Base-by-base conservation (phyloP, 2,113 vertebrate species). In the Onychostruthus taczanowskii region DNA sequence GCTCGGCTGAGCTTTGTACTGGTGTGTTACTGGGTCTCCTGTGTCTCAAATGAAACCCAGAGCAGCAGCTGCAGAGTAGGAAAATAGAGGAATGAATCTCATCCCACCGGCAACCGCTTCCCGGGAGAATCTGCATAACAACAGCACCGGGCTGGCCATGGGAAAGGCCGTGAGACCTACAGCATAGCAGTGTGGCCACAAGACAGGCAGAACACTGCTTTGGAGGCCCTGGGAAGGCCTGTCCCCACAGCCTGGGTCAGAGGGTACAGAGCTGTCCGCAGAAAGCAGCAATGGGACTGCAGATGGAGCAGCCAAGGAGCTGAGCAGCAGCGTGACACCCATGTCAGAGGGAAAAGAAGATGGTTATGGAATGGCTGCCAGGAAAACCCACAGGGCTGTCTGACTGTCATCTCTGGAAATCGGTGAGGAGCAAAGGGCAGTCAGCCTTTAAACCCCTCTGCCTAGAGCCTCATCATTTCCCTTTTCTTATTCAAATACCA, bases 31-130 rank as follows among this genome's bases (percentile, higher is more conserved):
- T 35, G 26, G 3, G 3, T 55, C 7, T 67, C 23, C 58, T 14
- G 22, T 6, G 16, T 47, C 30, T 56, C 41, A 55, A 11, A 46
- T 2, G 11, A 68, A 56, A 85, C 13, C 4, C 35, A 68, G 72
- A 76, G 27, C 44, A 58, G 50, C 33, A 39, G 44, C 18, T 50
- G 50, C 33, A 47, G 37, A 26, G 8, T 6, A 37, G 47, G 26
- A 20, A 59, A 59, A 35, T 2, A 0, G 2, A 26, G 5, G 13
- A 55, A 30, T 46, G 10, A 64, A 52, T 61, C 23, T 68, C 20
- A 30, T 41, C 35, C 13, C 22, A 12, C 16, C 0, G 0, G 37
- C n/a, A 67, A 13, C 28, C 0, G 0, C 33, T 39, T 70, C 20
- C 22, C 6, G 1, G 24, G 20, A 35, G 37, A 47, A 72, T 17